A percentile compares a stretch with the other conserved stretches of the same genome.
Conservation (phyloP, 2,888 invertebrate genomes). For the Polydrusus cervinus region DNA sequence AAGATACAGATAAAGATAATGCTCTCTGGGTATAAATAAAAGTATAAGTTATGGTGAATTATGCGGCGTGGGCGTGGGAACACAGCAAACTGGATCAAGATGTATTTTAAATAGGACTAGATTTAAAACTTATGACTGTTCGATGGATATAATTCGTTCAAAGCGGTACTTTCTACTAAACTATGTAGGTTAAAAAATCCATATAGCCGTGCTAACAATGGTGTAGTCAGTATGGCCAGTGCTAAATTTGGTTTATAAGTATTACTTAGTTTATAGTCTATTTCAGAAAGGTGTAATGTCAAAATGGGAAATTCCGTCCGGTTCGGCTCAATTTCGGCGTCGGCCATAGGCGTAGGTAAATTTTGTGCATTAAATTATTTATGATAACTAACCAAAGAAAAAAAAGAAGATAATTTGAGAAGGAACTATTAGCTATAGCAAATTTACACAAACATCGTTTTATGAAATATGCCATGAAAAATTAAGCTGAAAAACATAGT, state of each 20-base stretch:
- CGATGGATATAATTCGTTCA: slow-evolving; percentile 54
- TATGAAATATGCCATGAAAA: too few species aligned
- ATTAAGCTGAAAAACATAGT: too few species aligned
- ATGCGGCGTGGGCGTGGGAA: slow-evolving; percentile 54
- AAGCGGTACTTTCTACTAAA: slow-evolving; percentile 65
- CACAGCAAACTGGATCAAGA: slow-evolving; percentile 55
- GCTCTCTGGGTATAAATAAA: slow-evolving; percentile 52
- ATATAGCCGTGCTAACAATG: slow-evolving; percentile 52
- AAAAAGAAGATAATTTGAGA: too few species aligned
- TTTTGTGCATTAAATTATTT: too few species aligned
- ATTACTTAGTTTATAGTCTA: too few species aligned
- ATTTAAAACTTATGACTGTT: slow-evolving; percentile 51
- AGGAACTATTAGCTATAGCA: too few species aligned
- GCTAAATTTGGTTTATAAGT: slow-evolving; percentile 30
- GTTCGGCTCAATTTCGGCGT: too few species aligned
- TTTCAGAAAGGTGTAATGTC: too few species aligned
- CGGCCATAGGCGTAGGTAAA: too few species aligned
- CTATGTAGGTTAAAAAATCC: slow-evolving; percentile 68
- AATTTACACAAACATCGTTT: too few species aligned
- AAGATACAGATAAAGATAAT: slow-evolving; percentile 56
- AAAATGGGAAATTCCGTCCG: too few species aligned
- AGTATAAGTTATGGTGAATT: slow-evolving; percentile 55
- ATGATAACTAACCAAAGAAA: too few species aligned
- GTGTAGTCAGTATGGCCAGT: slow-evolving; percentile 48
- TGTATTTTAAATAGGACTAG: slow-evolving; percentile 54